Base-by-base conservation (phyloP, 2,888 invertebrate species). In the Pristionchus entomophagus region DNA sequence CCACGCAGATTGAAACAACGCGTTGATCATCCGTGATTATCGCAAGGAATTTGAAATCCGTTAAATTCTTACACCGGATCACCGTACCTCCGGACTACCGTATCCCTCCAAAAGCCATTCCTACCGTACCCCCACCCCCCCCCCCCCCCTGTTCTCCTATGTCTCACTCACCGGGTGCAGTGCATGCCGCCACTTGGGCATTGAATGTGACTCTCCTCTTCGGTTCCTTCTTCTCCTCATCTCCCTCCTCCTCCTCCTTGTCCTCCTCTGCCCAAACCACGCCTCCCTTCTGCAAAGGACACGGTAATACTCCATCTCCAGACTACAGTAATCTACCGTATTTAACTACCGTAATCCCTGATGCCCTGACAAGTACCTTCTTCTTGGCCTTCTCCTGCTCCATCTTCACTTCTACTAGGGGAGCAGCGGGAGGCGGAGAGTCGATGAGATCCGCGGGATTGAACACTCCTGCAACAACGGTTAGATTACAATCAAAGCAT, bases 191-290 rank as follows among this genome's bases (percentile, higher is more conserved):
- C 51, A 93, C 92, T 82, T 91, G 86, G 22, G 87, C 87, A 86
- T 90, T 92, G 88, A 93, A 93, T 10, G 92, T 93, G 41, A 93
- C 93, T 22, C 91, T 87, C 22, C 92, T 86, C 84, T 88, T 88
- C 14, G 78, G 78, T 29, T 80, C 51, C 51, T 29, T 49, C 78
- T 32, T 32, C 26, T 51, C 78, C 32, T 80, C 51, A 10, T 51
- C 78, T 10, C 35, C 78, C 51, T 80, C 78, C 14, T 32, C 78
- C 4, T 45, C 51, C 32, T 49, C 78, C 1, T 51, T 41, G 17
- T 80, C 78, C 8, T 65, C 35, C 22, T 12, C 35, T 17, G 65
- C 65, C 65, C 65, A 65, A 17, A 65, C 19, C 26, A 65, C 17
- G 17, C 35, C 65, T 22, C 29, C 73, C 73, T 73, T 35, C 22